These are phyloP conservation scores for Hemiprocne comata DNA, from an alignment of 2,113 vertebrate genomes.

Conservation along the genomic window DNA sequence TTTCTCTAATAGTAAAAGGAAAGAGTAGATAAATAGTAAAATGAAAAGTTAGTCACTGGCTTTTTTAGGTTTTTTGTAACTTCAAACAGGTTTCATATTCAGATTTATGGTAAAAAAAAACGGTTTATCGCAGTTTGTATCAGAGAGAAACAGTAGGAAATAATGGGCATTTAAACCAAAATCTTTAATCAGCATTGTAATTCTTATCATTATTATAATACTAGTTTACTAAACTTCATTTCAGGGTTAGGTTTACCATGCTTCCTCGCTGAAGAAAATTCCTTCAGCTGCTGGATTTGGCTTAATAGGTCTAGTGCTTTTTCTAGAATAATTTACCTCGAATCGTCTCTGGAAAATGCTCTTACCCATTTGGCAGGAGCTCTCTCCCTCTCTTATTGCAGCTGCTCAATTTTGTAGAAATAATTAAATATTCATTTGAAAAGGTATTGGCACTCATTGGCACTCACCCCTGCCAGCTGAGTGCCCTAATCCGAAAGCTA, in stretches of 20 bases:
- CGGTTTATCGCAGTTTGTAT: not conserved
- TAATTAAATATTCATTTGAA: slow-evolving; percentile 21
- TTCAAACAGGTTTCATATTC: not conserved
- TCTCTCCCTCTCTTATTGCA: not conserved
- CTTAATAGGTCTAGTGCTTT: not conserved
- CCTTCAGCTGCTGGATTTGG: not conserved
- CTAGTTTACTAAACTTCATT: not conserved
- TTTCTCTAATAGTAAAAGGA: not conserved
- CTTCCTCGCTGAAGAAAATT: not conserved
- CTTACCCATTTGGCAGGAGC: not conserved
- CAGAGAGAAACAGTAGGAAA: not conserved
- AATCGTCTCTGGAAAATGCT: not conserved
- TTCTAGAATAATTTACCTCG: not conserved
- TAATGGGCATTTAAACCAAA: not conserved
- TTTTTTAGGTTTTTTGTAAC: not conserved
- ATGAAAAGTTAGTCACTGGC: not conserved
- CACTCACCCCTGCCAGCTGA: not conserved
- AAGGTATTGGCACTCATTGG: not conserved
- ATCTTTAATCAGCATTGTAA: not conserved
- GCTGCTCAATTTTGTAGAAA: slow-evolving; percentile 19
- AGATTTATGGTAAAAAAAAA: not conserved
- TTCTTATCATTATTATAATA: not conserved
- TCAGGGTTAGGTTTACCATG: not conserved
- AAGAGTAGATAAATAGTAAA: not conserved
- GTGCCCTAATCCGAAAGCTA: not conserved